These are phyloP conservation scores for Apostichopus japonicus DNA, from an alignment of 35 echinoderm and acorn worm genomes.

Conservation along the genomic window DNA sequence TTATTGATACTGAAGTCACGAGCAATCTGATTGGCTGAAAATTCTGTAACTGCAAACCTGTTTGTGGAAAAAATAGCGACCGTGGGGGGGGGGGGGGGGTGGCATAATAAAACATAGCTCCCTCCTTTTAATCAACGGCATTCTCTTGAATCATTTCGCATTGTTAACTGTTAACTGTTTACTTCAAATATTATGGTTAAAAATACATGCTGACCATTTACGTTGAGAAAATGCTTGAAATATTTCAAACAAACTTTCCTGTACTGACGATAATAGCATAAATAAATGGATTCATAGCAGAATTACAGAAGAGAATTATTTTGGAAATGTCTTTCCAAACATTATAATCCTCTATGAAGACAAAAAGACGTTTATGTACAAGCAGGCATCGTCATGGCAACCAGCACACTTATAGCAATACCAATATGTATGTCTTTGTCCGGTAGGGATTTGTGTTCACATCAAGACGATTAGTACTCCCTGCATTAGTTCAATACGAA, in stretches of 20 bases:
- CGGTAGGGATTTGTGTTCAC: not conserved
- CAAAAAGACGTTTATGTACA: too few relatives aligned
- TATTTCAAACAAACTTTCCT: not conserved
- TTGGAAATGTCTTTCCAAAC: not conserved
- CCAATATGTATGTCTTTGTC: not conserved
- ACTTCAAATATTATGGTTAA: too few relatives aligned
- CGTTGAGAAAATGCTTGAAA: not conserved
- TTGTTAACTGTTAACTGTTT: too few relatives aligned
- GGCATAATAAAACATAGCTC: too few relatives aligned
- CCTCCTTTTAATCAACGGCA: too few relatives aligned
- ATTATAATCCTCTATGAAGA: not conserved
- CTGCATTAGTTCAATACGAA: not conserved
- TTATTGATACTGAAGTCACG: too few relatives aligned
- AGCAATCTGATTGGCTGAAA: too few relatives aligned
- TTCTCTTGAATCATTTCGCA: too few relatives aligned
- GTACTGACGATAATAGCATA: not conserved
- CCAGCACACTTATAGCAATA: conserved; percentile 21
- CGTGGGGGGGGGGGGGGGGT: too few relatives aligned
- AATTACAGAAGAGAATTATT: not conserved
- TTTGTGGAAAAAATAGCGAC: too few relatives aligned
- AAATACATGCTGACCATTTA: not conserved
- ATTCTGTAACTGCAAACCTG: too few relatives aligned
- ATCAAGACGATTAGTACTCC: not conserved
- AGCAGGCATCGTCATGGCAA: not conserved
- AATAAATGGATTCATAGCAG: conserved; percentile 14